Conservation (phyloP, 2,888 invertebrate species). For the Achlya flavicornis region DNA sequence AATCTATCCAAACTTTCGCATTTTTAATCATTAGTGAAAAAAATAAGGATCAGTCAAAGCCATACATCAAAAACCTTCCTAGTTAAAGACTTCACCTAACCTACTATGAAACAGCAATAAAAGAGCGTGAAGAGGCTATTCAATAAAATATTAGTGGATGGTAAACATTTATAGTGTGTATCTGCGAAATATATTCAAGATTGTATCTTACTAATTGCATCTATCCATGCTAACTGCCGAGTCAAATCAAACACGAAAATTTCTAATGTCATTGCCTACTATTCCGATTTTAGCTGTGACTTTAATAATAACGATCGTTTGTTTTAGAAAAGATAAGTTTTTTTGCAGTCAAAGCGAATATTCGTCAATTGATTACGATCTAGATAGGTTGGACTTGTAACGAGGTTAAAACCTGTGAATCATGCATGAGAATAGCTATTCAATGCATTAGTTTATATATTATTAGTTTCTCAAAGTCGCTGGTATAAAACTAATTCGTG, state of each 20-base stretch:
- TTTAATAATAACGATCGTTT: slow-evolving; percentile 10
- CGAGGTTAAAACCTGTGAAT: not conserved
- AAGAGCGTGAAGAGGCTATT: too few relatives aligned
- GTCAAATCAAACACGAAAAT: slow-evolving; percentile 35
- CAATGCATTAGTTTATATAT: not conserved
- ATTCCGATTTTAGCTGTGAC: slow-evolving; percentile 11
- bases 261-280: slow-evolving; percentile 22
- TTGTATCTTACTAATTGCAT: slow-evolving; percentile 48
- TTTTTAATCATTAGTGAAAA: too few relatives aligned
- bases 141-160: slow-evolving; percentile 16
- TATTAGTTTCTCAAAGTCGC: not conserved
- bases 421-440: not conserved
- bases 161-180: slow-evolving; percentile 1
- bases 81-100: too few relatives aligned
- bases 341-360: not conserved
- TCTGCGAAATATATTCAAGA: slow-evolving; percentile 35
- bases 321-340: not conserved
- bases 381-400: not conserved
- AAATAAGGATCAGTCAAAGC: too few relatives aligned
- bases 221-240: slow-evolving; percentile 20
- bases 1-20: too few relatives aligned
- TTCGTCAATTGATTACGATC: not conserved
- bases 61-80: too few relatives aligned
- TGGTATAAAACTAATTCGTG: too few relatives aligned
- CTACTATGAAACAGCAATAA: too few relatives aligned